phyloP scores from a whole-genome alignment of 1,140 invertebrate genomes.

The Papilio aristodemus region DNA sequence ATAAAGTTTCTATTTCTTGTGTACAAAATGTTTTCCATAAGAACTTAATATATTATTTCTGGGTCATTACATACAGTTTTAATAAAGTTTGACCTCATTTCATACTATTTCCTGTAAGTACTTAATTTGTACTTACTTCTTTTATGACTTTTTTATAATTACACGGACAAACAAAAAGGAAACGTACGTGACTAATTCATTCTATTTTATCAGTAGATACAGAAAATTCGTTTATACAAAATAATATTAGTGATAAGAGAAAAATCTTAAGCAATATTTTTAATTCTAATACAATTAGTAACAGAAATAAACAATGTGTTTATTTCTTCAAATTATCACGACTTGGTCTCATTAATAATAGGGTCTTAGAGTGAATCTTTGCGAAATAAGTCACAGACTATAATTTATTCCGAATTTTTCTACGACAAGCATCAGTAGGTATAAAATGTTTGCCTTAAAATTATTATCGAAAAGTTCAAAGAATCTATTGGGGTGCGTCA shows the following conservation, averaged over 20 bases:
- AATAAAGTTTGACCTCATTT: neutral
- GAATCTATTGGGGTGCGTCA: neutral
- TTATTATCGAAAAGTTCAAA: slow-evolving; percentile 5
- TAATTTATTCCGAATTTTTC: slow-evolving; percentile 15
- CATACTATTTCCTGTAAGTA: neutral
- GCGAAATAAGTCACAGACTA: neutral
- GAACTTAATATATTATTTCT: neutral
- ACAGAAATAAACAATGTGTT: neutral
- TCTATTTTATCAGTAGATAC: neutral
- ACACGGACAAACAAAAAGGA: neutral
- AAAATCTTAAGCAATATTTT: slow-evolving; percentile 18
- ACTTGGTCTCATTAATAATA: neutral
- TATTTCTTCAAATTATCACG: slow-evolving; percentile 4
- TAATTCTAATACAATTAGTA: slow-evolving; percentile 1
- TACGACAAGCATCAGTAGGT: neutral
- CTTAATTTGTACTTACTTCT: neutral
- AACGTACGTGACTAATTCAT: neutral
- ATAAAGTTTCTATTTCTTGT: neutral
- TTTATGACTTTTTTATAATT: neutral
- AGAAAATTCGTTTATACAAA: neutral
- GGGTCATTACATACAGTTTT: neutral
- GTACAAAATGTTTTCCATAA: neutral
- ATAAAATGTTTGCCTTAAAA: slow-evolving; percentile 8
- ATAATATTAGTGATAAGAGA: slow-evolving; percentile 14
- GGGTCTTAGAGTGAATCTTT: neutral